Base-by-base conservation (phyloP, 2,113 vertebrate species). In the Vidua chalybeata region DNA sequence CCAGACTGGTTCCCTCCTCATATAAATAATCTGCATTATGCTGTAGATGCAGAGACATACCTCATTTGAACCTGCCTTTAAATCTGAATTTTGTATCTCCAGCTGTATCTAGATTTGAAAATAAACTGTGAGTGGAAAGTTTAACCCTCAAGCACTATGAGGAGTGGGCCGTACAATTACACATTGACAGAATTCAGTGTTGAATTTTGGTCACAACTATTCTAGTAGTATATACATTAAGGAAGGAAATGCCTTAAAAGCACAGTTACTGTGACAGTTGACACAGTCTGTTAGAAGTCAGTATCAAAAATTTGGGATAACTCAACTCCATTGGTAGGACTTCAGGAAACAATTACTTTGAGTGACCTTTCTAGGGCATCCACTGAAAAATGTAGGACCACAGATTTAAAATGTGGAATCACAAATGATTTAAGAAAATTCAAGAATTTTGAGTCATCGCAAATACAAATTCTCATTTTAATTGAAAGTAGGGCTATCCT, bases 241-340 rank as follows among this genome's bases (percentile, higher is more conserved):
- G 66, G 76, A 96, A 97, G 71, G 73, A 89, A 88, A 56, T 86
- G 21, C 76, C 13, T 39, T 84, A 39, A 62, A 82, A 84, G 45
- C 49, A 66, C 63, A 33, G 39, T 88, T 87, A 54, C 49, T 69
- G 16, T 81, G 59, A 51, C 9, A 0, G 68, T 74, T 94, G 64
- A 67, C 87, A 49, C 13, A 37, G 27, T 77, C 46, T 67, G 48
- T 84, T 76, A 90, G 39, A 86, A 94, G 19, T 76, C 41, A 80
- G 43, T 73, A 81, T 77, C 23, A 68, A 69, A 87, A 92, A 66
- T 73, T 80, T 73, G 51, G 55, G 79, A 51, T 82, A 75, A 87
- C 43, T 78, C 52, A 75, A 83, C 45, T 55, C 41, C 26, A 28
- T 82, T 83, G 26, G 24, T 86, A 49, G 23, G 75, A 83, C 75